These are phyloP conservation scores for Pachypeltis micranthus DNA, from an alignment of 1,140 invertebrate species.

Conservation along the genomic window DNA sequence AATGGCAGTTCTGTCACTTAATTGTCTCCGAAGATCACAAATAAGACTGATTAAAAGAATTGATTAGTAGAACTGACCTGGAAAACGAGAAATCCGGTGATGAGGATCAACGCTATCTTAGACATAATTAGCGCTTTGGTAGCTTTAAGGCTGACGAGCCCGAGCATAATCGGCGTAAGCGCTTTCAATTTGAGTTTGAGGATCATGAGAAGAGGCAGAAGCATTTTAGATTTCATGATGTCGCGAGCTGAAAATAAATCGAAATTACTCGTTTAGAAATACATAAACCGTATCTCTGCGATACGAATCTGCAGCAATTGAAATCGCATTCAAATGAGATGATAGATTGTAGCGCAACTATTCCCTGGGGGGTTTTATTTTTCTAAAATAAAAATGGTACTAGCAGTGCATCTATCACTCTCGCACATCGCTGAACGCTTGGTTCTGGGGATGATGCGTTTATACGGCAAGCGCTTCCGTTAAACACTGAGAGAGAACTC, in stretches of 20 bases:
- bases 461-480: no score
- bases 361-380: neutral
- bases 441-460: no score
- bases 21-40: no score
- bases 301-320: neutral
- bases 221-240: slow-evolving; percentile 63
- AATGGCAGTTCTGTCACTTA: no score
- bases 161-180: slow-evolving; percentile 65
- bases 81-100: slow-evolving; percentile 63
- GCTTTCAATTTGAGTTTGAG: slow-evolving; percentile 73
- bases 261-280: no score
- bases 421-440: no score
- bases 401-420: no score
- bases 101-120: slow-evolving; percentile 63
- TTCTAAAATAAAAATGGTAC: neutral
- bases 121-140: slow-evolving; percentile 69
- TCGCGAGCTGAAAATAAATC: slow-evolving; percentile 40
- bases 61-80: slow-evolving; percentile 38
- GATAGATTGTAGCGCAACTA: neutral
- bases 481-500: no score
- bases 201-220: slow-evolving; percentile 61
- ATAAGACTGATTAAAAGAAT: no score
- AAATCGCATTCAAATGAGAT: neutral
- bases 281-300: no score
- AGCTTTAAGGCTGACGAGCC: slow-evolving; percentile 64